Percentiles rank a stretch among this genome's conserved stretches.
Evolutionary conservation across 64 coral and sea anemone species (phyloP).

Genomic region (Montipora efflorescens): DNA sequence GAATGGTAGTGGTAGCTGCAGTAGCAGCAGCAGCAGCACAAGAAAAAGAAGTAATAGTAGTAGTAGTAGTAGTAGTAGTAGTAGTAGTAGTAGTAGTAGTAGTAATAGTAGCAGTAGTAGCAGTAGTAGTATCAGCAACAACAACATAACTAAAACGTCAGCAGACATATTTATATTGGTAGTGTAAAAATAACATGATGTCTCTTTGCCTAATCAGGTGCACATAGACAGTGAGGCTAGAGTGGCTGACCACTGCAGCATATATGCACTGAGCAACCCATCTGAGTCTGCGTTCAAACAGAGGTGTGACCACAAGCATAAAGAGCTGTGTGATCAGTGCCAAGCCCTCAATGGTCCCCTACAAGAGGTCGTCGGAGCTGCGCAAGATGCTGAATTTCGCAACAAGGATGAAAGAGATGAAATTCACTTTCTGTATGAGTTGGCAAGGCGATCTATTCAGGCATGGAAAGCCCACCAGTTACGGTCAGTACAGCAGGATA

Average conservation of each 20-base stretch:
- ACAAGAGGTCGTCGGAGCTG: background rate
- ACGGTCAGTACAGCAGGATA: slow-evolving; percentile 47
- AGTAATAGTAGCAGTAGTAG: background rate
- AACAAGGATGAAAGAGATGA: slow-evolving; percentile 42
- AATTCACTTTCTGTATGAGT: slow-evolving; percentile 16
- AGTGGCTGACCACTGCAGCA: slow-evolving; percentile 1
- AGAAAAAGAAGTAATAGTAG: too few relatives aligned
- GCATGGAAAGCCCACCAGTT: slow-evolving; percentile 49
- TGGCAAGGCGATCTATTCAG: slow-evolving; percentile 29
- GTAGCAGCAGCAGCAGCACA: too few relatives aligned
- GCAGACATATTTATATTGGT: background rate
- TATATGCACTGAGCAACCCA: background rate
- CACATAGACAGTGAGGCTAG: slow-evolving; percentile 13
- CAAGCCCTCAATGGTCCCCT: background rate
- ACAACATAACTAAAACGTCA: background rate
- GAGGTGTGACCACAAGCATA: background rate
- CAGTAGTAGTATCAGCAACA: background rate
- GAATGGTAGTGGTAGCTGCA: too few relatives aligned
- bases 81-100: background rate
- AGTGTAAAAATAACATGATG: background rate
- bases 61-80: too few relatives aligned
- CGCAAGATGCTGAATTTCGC: background rate
- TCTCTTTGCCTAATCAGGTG: background rate
- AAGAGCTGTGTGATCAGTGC: slow-evolving; percentile 21
- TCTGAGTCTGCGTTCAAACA: slow-evolving; percentile 1